These are phyloP conservation scores for Hyposmocoma kahamanoa DNA, from an alignment of 1,140 invertebrate species.

Conservation along the genomic window DNA sequence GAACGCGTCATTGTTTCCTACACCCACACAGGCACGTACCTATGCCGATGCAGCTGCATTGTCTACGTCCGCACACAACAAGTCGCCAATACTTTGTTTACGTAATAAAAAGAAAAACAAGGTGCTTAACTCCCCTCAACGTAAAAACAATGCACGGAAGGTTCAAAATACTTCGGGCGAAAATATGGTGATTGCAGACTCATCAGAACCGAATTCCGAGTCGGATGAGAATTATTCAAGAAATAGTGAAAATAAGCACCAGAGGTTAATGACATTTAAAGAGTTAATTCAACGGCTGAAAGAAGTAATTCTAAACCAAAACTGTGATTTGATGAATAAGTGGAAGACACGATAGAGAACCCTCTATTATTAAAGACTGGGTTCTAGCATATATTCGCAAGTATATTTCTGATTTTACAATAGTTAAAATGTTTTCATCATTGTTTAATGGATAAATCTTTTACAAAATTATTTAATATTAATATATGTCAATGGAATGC, in stretches of 20 bases:
- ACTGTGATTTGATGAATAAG: neutral
- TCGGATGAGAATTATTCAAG: neutral
- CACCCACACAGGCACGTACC: neutral
- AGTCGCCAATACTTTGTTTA: neutral
- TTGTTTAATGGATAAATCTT: neutral
- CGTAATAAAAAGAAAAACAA: too few relatives aligned
- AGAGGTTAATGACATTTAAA: neutral
- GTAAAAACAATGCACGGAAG: neutral
- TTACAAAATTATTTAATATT: neutral
- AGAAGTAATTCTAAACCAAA: neutral
- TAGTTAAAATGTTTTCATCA: neutral
- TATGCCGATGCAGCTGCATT: neutral
- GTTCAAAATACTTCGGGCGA: neutral
- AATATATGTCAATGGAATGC: slow-evolving; percentile 21
- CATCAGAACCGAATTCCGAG: neutral
- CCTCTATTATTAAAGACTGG: neutral
- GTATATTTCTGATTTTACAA: neutral
- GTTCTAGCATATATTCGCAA: neutral
- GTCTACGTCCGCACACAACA: neutral
- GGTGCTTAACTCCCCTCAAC: neutral
- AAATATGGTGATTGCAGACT: neutral
- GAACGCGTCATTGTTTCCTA: neutral
- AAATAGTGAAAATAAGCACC: neutral
- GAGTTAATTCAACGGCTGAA: neutral
- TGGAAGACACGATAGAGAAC: neutral